phyloP scores from a whole-genome alignment of 2,797 vertebrate genomes.

The Helicolenus hilgendorfi region DNA sequence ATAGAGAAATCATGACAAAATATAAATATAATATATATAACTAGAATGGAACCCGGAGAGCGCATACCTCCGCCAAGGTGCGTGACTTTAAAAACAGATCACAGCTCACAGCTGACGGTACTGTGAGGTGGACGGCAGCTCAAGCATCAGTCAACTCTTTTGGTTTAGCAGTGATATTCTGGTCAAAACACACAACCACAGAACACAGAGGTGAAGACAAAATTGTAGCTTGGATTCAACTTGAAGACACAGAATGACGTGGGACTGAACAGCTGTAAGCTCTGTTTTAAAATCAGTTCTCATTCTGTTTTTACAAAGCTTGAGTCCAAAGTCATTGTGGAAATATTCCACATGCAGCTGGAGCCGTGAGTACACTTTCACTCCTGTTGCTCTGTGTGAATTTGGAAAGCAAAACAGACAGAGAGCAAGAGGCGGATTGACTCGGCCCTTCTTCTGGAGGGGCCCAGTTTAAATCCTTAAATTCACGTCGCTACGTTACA shows the following conservation, averaged over 20 bases:
- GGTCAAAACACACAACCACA: constrained; percentile 18
- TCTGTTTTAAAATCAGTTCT: constrained; percentile 18
- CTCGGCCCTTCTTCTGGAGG: constrained; percentile 2
- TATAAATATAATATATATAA: no score
- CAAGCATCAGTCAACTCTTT: neutral
- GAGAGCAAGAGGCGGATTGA: constrained; percentile 11
- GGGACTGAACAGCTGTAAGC: neutral
- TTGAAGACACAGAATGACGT: constrained; percentile 7
- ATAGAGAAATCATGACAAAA: no score
- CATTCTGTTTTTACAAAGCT: constrained; percentile 4
- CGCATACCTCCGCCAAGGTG: no score
- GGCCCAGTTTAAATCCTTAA: constrained; percentile 55
- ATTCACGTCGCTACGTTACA: constrained; percentile 12
- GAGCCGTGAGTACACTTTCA: constrained; percentile 3
- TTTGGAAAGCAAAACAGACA: constrained; percentile 28
- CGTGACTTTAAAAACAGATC: no score
- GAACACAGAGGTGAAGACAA: constrained; percentile 20
- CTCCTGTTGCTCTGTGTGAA: constrained; percentile 28
- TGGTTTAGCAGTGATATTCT: constrained; percentile 1
- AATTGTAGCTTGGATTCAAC: constrained; percentile 33
- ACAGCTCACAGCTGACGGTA: no score
- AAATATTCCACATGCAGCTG: constrained; percentile 5
- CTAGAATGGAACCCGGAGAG: no score
- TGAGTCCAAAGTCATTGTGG: constrained; percentile 16
- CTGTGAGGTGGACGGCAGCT: neutral